Percentiles rank a stretch among this genome's conserved stretches.
Evolutionary conservation across 2,113 vertebrate species (phyloP).

Genomic region (Columbina picui): DNA sequence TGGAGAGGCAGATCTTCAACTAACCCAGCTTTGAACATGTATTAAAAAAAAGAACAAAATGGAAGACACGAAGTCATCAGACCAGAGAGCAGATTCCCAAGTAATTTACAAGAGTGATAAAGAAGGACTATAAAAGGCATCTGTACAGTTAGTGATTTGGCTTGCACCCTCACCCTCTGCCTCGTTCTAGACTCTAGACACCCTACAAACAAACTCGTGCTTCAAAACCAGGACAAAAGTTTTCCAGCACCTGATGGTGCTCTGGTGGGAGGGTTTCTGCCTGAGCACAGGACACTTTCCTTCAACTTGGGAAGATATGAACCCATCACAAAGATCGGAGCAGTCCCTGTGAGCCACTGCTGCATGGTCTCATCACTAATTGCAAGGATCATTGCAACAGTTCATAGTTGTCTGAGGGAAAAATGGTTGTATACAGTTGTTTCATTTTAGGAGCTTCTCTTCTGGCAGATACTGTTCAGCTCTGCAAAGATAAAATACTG

Average conservation of each 20-base stretch:
- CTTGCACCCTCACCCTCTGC: neutral
- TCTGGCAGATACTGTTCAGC: neutral
- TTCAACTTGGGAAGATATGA: neutral
- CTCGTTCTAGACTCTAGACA: neutral
- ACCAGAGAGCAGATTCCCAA: neutral
- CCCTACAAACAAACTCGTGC: neutral
- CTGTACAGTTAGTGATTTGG: fast-evolving
- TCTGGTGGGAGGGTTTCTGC: neutral
- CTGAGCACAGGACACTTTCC: neutral
- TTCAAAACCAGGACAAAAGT: neutral
- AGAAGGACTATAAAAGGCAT: neutral
- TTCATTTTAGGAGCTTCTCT: conserved; percentile 7
- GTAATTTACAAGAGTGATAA: neutral
- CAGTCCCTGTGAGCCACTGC: neutral
- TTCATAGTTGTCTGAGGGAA: neutral
- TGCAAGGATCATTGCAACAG: neutral
- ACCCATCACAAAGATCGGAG: neutral
- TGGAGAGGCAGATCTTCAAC: neutral
- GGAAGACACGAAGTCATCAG: neutral
- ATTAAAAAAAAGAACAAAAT: neutral
- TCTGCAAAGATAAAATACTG: neutral
- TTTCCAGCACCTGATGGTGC: neutral
- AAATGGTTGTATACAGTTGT: neutral
- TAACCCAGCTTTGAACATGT: neutral
- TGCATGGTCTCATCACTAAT: neutral